A percentile compares a stretch with the other conserved stretches of the same genome.
Conservation (phyloP, 2,113 vertebrate species). For the Ovis aries region ARS-UI_Ramb_v3.0 NC_056066.1:42157501-42158000, state of each 20-base stretch:
- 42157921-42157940: neutral
- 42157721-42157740: neutral
- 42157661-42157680: neutral
- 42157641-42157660: neutral
- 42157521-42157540: neutral
- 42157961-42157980: neutral
- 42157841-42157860: neutral
- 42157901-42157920: neutral
- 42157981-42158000: conserved; percentile 87
- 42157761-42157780: neutral
- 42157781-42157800: neutral
- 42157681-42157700: neutral
- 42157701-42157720: neutral
- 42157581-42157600: neutral
- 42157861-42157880: neutral
- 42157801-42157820: neutral
- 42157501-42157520: accelerated
- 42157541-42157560: neutral
- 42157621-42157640: neutral
- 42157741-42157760: neutral
- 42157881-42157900: neutral
- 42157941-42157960: neutral
- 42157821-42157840: neutral
- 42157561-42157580: neutral
- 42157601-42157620: neutral